Evolutionary conservation across 2,888 invertebrate genomes (phyloP), one percentile per base, ranked within the genome.

Genomic region (Euplagia quadripunctaria): DNA sequence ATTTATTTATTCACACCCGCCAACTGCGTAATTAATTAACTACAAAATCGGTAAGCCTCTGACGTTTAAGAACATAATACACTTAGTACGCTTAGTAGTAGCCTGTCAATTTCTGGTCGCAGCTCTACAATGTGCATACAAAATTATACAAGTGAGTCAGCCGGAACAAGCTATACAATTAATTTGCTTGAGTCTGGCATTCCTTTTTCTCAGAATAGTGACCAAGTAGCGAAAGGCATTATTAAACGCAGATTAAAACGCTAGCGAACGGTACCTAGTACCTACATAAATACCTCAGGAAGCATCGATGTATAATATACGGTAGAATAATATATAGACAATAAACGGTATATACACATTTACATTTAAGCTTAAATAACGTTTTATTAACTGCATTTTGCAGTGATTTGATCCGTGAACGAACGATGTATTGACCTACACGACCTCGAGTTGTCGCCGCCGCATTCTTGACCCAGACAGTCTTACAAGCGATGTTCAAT

Each of bases 401-500:
- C 79, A 73, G 79, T 83, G 82, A 83, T 82, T 84, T 76, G 73
- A 83, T 82, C 76, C 77, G 79, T 68, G 5, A 58, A 58, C 64
- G 20, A 8, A 61, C 78, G 83, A 79, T 75, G 79, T 73, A 68
- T 80, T 52, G 86, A 87, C 86, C 86, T 76, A 67, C 61, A 65
- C 78, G 87, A 89, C 87, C 87, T 86, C 82, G 80, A 83, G 77
- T 79, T 80, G 77, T 79, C 79, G 81, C 82, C 89, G 83, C 84
- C 85, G 86, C 89, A 91, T 91, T 91, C 90, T 88, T 89, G 87
- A 89, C 87, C 87, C 87, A 85, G 77, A 85, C 52, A 63, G 41
- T 63, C 72, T n/a, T 14, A 65, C 65, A 20, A 79, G 61, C 72
- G 52, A 49, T 67, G 68, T 70, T 67, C 77, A 75, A 79, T 78